phyloP scores from a whole-genome alignment of 2,113 vertebrate genomes.

The Zosterops hypoxanthus region DNA sequence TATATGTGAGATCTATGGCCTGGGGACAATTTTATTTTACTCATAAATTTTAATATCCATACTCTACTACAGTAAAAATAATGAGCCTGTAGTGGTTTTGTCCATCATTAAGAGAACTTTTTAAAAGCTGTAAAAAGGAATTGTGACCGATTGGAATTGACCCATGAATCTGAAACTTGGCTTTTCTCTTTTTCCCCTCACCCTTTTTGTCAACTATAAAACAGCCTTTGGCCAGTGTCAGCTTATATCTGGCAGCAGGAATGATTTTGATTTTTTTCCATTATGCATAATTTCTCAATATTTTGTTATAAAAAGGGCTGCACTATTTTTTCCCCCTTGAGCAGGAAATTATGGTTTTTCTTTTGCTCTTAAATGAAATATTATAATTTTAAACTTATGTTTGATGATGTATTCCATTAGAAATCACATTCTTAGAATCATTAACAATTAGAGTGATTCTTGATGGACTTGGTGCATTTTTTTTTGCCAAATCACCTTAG shows the following conservation, averaged over 20 bases:
- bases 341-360: neutral
- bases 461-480: neutral
- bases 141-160: neutral
- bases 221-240: neutral
- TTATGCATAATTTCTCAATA: neutral
- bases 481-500: neutral
- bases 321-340: neutral
- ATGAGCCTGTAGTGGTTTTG: constrained; percentile 36
- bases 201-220: neutral
- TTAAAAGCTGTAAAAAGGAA: neutral
- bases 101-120: neutral
- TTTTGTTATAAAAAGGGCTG: neutral
- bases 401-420: neutral
- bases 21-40: constrained; percentile 53
- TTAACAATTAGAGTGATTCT: neutral
- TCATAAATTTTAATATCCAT: constrained; percentile 47
- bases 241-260: neutral
- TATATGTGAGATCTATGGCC: constrained; percentile 1
- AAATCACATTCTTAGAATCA: neutral
- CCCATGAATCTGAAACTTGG: neutral
- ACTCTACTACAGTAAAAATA: constrained; percentile 17
- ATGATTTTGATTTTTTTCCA: neutral
- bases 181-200: neutral
- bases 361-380: neutral
- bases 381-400: neutral